These are phyloP conservation scores for Solen grandis DNA, from an alignment of 1,140 invertebrate genomes.

Conservation along the genomic window DNA sequence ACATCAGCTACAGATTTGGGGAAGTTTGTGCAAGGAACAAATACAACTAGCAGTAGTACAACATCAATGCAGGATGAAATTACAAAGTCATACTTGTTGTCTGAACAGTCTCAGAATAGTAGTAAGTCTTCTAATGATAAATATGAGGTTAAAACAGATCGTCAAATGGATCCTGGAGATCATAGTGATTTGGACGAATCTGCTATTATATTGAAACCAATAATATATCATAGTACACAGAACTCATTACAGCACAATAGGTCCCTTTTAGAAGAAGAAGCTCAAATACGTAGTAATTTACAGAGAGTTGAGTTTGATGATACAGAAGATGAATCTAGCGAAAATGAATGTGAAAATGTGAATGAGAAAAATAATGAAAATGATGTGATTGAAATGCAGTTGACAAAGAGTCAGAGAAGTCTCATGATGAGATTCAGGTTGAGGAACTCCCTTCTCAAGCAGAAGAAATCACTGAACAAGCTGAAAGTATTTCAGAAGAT, in stretches of 20 bases:
- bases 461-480: background rate
- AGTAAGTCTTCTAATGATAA: background rate
- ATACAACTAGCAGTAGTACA: constrained; percentile 23
- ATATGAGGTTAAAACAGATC: too few species aligned
- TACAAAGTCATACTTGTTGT: constrained; percentile 37
- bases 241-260: constrained; percentile 49
- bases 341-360: too few species aligned
- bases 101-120: constrained; percentile 8
- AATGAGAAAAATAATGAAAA: too few species aligned
- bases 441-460: background rate
- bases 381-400: too few species aligned
- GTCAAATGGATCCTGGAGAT: too few species aligned
- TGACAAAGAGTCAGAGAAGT: too few species aligned
- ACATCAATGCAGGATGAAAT: constrained; percentile 51
- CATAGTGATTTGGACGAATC: constrained; percentile 34
- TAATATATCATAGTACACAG: constrained; percentile 34
- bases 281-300: constrained; percentile 39
- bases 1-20: constrained; percentile 27
- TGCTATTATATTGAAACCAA: constrained; percentile 14
- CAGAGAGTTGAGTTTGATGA: constrained; percentile 32
- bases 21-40: constrained; percentile 26
- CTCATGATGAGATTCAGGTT: too few species aligned
- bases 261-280: constrained; percentile 49
- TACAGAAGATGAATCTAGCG: background rate
- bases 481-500: background rate